Evolutionary conservation across 1,140 invertebrate species (phyloP), one percentile per base, ranked within the genome.

Genomic region (Zophobas atratus): DNA sequence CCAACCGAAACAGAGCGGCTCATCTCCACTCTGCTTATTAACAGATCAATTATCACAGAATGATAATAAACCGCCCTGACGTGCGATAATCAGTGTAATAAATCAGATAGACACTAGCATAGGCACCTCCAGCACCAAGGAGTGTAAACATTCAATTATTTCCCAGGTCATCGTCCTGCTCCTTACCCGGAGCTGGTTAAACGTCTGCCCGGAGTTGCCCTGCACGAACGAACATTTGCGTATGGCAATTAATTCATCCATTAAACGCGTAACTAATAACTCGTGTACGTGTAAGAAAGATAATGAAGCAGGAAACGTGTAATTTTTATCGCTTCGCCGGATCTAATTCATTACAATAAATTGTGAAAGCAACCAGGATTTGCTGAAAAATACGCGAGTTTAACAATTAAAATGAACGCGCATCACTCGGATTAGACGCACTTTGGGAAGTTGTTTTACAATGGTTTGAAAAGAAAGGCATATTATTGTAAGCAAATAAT

Each of bases 251-350:
- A 72, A 72, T 72, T 35, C 55, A 75, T 73, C 71, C 71, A 73
- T 73, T 73, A 73, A 67, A 73, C 71, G 48, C 71, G 60, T 56
- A 73, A 55, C 71, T 73, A 73, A 73, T 73, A 67, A 67, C n/a
- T 46, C 39, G 38, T 67, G 39, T 67, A 67, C 39, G 60, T 67
- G 60, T 67, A 67, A 67, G 60, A 43, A 67, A 67, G 60, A 67
- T 67, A 67, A 67, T 39, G 60, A 67, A 67, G 60, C 60, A 67
- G 60, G 60, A 67, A 67, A 67, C 39, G 60, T 33, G 39, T 51
- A 20, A 43, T 67, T 67, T 67, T 67, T 67, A 41, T 67, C 60
- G 8, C n/a, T 39, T 8, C 6, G 60, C 38, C 35, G 43, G 38
- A 41, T 41, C 60, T 67, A 67, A 67, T 67, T 67, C 60, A 39